A percentile compares a stretch with the other conserved stretches of the same genome.
Evolutionary conservation across 2,797 vertebrate genomes (phyloP).

Genomic region (Alca torda): DNA sequence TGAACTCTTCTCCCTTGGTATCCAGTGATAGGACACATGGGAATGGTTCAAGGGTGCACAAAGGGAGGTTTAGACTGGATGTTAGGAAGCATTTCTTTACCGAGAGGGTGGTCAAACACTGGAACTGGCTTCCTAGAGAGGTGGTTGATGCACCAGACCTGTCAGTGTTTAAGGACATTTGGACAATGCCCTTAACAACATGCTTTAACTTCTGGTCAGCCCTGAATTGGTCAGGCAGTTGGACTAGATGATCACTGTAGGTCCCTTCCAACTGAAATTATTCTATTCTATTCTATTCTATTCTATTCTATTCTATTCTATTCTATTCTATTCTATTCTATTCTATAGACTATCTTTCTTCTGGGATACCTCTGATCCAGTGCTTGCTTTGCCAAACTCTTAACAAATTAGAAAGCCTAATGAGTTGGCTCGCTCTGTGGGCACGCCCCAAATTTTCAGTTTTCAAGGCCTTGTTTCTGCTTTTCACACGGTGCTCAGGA

Average conservation of each 20-base stretch:
- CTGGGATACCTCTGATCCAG: slow-evolving; percentile 8
- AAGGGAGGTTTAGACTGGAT: neutral
- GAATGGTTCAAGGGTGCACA: neutral
- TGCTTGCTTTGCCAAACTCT: slow-evolving; percentile 1
- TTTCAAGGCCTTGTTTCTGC: neutral
- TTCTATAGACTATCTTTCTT: neutral
- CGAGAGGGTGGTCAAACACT: neutral
- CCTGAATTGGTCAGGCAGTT: neutral
- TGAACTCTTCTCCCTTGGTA: neutral
- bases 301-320: too few relatives aligned
- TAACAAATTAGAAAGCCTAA: slow-evolving; percentile 42
- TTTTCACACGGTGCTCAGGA: neutral
- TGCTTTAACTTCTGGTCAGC: neutral
- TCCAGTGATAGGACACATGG: neutral
- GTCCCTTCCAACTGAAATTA: neutral
- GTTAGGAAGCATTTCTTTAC: neutral
- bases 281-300: too few relatives aligned
- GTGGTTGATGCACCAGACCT: neutral
- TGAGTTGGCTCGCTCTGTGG: neutral
- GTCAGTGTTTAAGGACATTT: neutral
- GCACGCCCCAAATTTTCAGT: neutral
- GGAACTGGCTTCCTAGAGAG: neutral
- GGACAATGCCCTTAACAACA: neutral
- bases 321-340: too few relatives aligned
- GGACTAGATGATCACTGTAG: neutral